Conservation (phyloP, 2,888 invertebrate species). For the Brachyopa scutellaris region DNA sequence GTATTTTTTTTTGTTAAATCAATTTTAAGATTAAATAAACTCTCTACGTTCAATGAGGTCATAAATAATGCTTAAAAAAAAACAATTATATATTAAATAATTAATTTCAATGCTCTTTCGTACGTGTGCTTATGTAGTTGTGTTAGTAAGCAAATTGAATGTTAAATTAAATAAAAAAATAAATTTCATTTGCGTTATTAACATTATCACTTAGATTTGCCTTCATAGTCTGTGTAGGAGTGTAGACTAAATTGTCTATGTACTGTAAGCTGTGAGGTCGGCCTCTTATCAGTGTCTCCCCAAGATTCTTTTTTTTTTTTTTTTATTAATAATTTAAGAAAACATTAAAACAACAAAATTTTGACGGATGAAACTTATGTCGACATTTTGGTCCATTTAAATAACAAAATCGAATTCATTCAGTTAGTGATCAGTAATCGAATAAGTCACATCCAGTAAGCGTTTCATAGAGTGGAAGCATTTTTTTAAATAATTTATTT, state of each 20-base stretch:
- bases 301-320: no score
- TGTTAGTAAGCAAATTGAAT: no score
- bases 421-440: conserved; percentile 57
- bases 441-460: conserved; percentile 46
- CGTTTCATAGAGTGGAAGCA: conserved; percentile 14
- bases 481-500: background rate
- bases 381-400: conserved; percentile 60
- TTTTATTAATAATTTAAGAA: no score
- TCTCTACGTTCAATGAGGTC: conserved; percentile 42
- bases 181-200: background rate
- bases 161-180: background rate
- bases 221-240: background rate
- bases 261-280: no score
- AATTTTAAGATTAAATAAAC: conserved; percentile 30
- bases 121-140: background rate
- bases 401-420: conserved; percentile 40
- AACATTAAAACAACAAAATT: no score
- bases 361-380: conserved; percentile 7
- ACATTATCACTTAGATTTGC: conserved; percentile 6
- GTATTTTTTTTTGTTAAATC: conserved; percentile 1
- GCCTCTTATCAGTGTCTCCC: conserved; percentile 38
- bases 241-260: no score
- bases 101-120: conserved; percentile 25
- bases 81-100: conserved; percentile 55
- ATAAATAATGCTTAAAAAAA: conserved; percentile 3